Conservation (phyloP, 2,888 invertebrate species). For the Diachrysia chrysitis region DNA sequence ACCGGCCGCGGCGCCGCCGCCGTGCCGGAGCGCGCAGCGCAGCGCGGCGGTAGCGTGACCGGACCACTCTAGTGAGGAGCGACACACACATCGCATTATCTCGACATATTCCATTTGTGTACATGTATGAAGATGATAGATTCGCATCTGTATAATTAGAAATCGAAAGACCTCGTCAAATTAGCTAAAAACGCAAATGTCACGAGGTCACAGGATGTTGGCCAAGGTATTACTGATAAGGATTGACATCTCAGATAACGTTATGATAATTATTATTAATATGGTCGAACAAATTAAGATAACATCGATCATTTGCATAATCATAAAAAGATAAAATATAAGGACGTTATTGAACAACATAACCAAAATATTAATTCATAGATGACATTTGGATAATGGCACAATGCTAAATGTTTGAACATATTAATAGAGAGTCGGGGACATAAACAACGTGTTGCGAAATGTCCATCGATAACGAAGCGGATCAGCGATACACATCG, state of each 20-base stretch:
- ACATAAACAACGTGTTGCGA: slow-evolving; percentile 40
- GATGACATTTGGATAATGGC: neutral
- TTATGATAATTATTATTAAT: neutral
- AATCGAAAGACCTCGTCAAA: neutral
- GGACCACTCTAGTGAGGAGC: slow-evolving; percentile 39
- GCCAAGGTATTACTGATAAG: neutral
- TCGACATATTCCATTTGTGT: neutral
- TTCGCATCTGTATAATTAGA: neutral
- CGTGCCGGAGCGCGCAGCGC: too few relatives aligned
- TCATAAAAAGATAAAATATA: neutral
- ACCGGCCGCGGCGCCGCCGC: slow-evolving; percentile 38
- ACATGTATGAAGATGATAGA: neutral
- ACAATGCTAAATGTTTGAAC: slow-evolving; percentile 1
- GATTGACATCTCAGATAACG: neutral
- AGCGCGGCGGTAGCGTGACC: slow-evolving; percentile 42
- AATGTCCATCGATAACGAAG: slow-evolving; percentile 33
- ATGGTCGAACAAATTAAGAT: slow-evolving; percentile 13
- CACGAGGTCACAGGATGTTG: neutral
- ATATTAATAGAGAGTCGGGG: slow-evolving; percentile 8
- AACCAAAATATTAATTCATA: neutral
- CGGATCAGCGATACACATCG: slow-evolving; percentile 14
- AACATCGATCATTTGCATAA: neutral
- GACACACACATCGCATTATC: neutral
- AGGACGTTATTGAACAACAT: neutral
- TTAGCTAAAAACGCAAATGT: neutral